These are phyloP conservation scores for Drosophila orosa DNA, from an alignment of 1,140 invertebrate species.

Conservation along the genomic window DNA sequence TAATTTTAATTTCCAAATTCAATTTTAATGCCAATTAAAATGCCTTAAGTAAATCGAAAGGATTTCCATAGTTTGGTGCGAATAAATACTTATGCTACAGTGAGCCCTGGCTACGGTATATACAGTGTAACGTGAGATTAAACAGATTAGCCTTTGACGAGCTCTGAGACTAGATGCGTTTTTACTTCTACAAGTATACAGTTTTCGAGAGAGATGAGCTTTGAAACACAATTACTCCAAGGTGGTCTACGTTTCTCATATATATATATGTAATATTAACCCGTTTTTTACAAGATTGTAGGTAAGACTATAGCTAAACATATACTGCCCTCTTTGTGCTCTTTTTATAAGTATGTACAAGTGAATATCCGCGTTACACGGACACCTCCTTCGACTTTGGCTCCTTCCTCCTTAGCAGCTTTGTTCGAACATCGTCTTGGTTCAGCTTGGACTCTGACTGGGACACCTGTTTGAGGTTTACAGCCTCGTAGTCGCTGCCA, in stretches of 20 bases:
- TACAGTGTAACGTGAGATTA: constrained; percentile 42
- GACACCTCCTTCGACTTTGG: constrained; percentile 57
- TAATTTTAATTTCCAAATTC: constrained; percentile 45
- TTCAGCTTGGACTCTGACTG: constrained; percentile 2
- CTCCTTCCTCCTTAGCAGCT: constrained; percentile 7
- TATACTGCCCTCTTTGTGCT: constrained; percentile 17
- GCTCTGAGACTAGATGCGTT: constrained; percentile 28
- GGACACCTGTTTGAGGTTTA: constrained; percentile 53
- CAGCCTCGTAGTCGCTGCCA: constrained; percentile 75
- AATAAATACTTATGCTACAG: constrained; percentile 43
- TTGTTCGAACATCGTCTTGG: constrained; percentile 27
- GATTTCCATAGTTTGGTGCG: constrained; percentile 14
- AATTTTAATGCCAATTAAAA: constrained; percentile 23
- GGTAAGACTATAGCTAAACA: constrained; percentile 15
- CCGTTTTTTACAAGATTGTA: constrained; percentile 42
- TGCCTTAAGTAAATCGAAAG: not conserved
- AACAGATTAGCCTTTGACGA: constrained; percentile 22
- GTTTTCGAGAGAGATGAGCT: constrained; percentile 19
- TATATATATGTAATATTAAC: constrained; percentile 33
- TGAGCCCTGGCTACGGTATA: constrained; percentile 30
- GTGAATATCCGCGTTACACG: constrained; percentile 29
- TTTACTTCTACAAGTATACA: constrained; percentile 25
- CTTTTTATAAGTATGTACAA: constrained; percentile 53
- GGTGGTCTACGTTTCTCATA: constrained; percentile 45
- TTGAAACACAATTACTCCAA: constrained; percentile 33